Conservation (phyloP, 2,888 invertebrate genomes). For the Macroteleia sp. region DNA sequence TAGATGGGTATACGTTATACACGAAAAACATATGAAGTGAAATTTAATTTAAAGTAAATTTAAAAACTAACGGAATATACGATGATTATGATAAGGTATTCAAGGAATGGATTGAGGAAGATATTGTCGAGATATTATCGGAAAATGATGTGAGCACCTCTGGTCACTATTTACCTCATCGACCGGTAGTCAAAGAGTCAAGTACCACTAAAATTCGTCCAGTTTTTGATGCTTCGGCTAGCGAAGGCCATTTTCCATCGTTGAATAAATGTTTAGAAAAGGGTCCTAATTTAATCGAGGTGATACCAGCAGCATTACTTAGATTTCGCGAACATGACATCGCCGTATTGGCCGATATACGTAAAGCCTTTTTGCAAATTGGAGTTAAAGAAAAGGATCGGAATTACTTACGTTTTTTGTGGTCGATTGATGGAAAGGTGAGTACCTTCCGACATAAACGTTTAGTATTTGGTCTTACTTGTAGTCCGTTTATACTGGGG, state of each 20-base stretch:
- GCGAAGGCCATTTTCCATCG: constrained; percentile 65
- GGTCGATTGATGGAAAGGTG: constrained; percentile 40
- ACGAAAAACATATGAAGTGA: too few species aligned
- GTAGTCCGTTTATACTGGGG: constrained; percentile 67
- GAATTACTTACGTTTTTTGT: constrained; percentile 40
- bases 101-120: constrained; percentile 67
- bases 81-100: constrained; percentile 69
- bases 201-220: constrained; percentile 66
- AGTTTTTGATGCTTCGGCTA: constrained; percentile 71
- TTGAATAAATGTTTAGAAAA: constrained; percentile 68
- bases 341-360: constrained; percentile 63
- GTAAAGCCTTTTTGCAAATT: constrained; percentile 63
- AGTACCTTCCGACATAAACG: constrained; percentile 58
- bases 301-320: constrained; percentile 58
- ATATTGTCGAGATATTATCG: constrained; percentile 70
- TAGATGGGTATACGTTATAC: too few species aligned
- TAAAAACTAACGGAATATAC: constrained; percentile 47
- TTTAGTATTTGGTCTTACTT: constrained; percentile 69
- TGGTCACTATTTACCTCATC: constrained; percentile 66
- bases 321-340: constrained; percentile 61
- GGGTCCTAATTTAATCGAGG: constrained; percentile 66
- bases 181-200: constrained; percentile 52
- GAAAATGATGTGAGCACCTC: constrained; percentile 34
- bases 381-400: constrained; percentile 50
- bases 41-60: too few species aligned